These are phyloP conservation scores for Anastrepha ludens DNA, from an alignment of 1,140 invertebrate species.

Conservation along the genomic window DNA sequence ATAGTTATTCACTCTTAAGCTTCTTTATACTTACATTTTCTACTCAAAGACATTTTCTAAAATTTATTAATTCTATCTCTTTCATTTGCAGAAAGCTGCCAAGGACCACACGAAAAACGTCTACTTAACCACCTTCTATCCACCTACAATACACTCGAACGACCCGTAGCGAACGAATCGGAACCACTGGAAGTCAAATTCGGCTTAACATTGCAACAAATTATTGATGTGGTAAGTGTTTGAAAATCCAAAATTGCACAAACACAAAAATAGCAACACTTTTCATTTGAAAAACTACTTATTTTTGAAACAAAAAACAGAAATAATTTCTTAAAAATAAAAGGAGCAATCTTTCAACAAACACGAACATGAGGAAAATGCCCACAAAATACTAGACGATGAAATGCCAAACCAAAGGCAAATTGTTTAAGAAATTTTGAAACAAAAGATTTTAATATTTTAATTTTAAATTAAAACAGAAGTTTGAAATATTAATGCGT, in stretches of 20 bases:
- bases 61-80: slow-evolving; percentile 42
- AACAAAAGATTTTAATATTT: slow-evolving; percentile 28
- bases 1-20: too few relatives aligned
- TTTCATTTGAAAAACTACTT: slow-evolving; percentile 49
- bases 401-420: slow-evolving; percentile 14
- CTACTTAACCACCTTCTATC: slow-evolving; percentile 91
- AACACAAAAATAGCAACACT: slow-evolving; percentile 47
- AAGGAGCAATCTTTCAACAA: slow-evolving; percentile 30
- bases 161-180: slow-evolving; percentile 96
- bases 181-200: slow-evolving; percentile 95
- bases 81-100: slow-evolving; percentile 80
- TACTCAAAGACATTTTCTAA: background rate
- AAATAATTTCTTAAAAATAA: slow-evolving; percentile 57
- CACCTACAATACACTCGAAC: slow-evolving; percentile 95
- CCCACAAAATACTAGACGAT: slow-evolving; percentile 7
- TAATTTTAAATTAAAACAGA: slow-evolving; percentile 46
- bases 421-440: slow-evolving; percentile 24
- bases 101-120: slow-evolving; percentile 91
- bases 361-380: background rate
- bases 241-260: slow-evolving; percentile 32
- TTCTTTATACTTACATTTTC: background rate
- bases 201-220: slow-evolving; percentile 97
- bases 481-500: slow-evolving; percentile 55
- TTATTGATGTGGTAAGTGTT: slow-evolving; percentile 97
- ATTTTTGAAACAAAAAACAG: slow-evolving; percentile 44